Percentiles rank a stretch among this genome's conserved stretches.
Evolutionary conservation across 2,888 invertebrate genomes (phyloP).

Genomic region (Dioctria linearis): DNA sequence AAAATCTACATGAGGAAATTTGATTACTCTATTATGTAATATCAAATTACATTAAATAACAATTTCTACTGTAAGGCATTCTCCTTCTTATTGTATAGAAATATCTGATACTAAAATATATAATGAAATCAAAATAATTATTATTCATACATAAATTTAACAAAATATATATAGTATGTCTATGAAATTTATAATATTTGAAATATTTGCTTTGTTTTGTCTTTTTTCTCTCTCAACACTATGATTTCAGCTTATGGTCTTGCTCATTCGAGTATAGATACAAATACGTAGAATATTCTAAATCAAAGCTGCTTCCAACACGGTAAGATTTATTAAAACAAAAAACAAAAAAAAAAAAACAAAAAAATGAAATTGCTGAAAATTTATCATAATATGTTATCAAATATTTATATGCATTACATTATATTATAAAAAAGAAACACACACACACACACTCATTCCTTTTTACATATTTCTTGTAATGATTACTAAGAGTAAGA

Average conservation of each 20-base stretch:
- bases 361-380: conserved; percentile 18
- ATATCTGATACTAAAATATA: too few relatives aligned
- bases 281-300: conserved; percentile 46
- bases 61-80: too few relatives aligned
- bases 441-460: conserved; percentile 25
- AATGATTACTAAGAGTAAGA: conserved; percentile 12
- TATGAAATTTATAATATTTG: conserved; percentile 12
- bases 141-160: too few relatives aligned
- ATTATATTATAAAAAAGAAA: conserved; percentile 27
- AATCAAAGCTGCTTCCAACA: conserved; percentile 49
- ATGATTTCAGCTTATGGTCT: conserved; percentile 50
- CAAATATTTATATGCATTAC: conserved; percentile 4
- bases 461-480: conserved; percentile 44
- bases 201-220: conserved; percentile 16
- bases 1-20: too few relatives aligned
- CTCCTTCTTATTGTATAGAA: too few relatives aligned
- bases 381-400: conserved; percentile 33
- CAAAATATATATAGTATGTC: too few relatives aligned
- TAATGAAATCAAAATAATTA: too few relatives aligned
- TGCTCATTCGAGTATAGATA: conserved; percentile 44
- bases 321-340: conserved; percentile 36
- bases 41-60: too few relatives aligned
- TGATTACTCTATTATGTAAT: too few relatives aligned
- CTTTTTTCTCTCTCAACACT: background rate
- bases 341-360: background rate